Base-by-base conservation (phyloP, 2,113 vertebrate species). In the Dolichotis patagonum region DNA sequence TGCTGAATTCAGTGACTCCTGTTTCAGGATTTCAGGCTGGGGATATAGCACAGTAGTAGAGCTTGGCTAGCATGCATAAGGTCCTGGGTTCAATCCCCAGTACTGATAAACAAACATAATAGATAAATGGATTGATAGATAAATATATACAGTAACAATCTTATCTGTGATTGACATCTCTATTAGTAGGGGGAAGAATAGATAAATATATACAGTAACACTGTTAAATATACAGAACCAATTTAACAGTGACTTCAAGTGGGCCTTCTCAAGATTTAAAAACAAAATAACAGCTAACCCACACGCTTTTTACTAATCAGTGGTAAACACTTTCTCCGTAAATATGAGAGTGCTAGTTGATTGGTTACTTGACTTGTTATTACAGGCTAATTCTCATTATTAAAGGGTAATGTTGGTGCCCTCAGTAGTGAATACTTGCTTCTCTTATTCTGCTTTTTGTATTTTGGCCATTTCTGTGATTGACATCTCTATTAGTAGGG, bases 391-490 rank as follows among this genome's bases (percentile, higher is more conserved):
- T 73, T 62, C 63, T 85, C 54, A 41, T 89, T 85, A n/a, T 60
- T 90, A 71, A 84, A 71, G 52, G 35, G 9, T 12, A n/a, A n/a
- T 49, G 7, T 30, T 41, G 71, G 63, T 60, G n/a, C 22, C 43
- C 94, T 90, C 16, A 35, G 16, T 46, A 38, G 43, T 52, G 8
- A 82, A 63, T 28, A 46, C 69, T 65, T n/a, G 7, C 75, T 81
- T 38, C 85, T 73, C 22, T 35, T 63, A 63, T 52, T 26, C 85
- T 38, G 11, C 49, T 85, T 94, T 43, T 65, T 46, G 56, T 73
- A 60, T 41, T 35, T 95, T 62, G 86, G 9, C 81, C 14, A 19
- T 85, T 92, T 95, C 90, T 92, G 38, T 77, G 78, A 80, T 43
- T 80, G 17, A 26, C n/a, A 20, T 82, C 69, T 94, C 69, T 58